These are phyloP conservation scores for Diogma glabrata DNA, from an alignment of 2,888 invertebrate genomes.

Conservation along the genomic window DNA sequence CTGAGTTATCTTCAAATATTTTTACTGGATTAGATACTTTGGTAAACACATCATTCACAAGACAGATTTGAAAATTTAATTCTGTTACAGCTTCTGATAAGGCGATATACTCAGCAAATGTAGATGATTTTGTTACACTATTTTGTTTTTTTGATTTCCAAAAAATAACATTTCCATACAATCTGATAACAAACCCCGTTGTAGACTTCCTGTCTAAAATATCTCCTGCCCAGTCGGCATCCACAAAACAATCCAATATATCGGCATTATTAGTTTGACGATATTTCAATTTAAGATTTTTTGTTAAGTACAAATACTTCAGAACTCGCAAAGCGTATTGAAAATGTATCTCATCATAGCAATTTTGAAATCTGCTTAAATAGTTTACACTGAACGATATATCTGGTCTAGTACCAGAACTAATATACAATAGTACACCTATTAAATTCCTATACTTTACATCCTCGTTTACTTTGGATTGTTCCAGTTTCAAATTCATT, in stretches of 20 bases:
- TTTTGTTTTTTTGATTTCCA: slow-evolving; percentile 28
- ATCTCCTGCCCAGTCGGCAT: slow-evolving; percentile 29
- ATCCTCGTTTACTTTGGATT: not conserved
- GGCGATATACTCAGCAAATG: slow-evolving; percentile 24
- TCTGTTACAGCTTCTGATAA: slow-evolving; percentile 23
- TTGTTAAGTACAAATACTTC: slow-evolving; percentile 24
- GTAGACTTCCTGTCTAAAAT: slow-evolving; percentile 18
- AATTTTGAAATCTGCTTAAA: slow-evolving; percentile 27
- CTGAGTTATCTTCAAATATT: slow-evolving; percentile 24
- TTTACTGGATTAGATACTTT: slow-evolving; percentile 20
- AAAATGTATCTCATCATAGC: too few relatives aligned
- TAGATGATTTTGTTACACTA: slow-evolving; percentile 23
- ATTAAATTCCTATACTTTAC: slow-evolving; percentile 20
- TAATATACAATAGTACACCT: slow-evolving; percentile 23
- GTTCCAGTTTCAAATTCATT: not conserved
- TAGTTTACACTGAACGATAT: slow-evolving; percentile 27
- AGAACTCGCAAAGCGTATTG: too few relatives aligned
- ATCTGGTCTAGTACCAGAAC: slow-evolving; percentile 26
- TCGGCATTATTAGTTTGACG: slow-evolving; percentile 14
- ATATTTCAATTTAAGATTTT: slow-evolving; percentile 21
- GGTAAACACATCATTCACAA: not conserved
- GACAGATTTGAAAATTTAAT: slow-evolving; percentile 6
- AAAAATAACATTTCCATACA: slow-evolving; percentile 25
- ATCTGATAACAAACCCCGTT: slow-evolving; percentile 27
- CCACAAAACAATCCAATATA: slow-evolving; percentile 22